phyloP scores from a whole-genome alignment of 2,888 invertebrate genomes.

The Euplexia lucipara region DNA sequence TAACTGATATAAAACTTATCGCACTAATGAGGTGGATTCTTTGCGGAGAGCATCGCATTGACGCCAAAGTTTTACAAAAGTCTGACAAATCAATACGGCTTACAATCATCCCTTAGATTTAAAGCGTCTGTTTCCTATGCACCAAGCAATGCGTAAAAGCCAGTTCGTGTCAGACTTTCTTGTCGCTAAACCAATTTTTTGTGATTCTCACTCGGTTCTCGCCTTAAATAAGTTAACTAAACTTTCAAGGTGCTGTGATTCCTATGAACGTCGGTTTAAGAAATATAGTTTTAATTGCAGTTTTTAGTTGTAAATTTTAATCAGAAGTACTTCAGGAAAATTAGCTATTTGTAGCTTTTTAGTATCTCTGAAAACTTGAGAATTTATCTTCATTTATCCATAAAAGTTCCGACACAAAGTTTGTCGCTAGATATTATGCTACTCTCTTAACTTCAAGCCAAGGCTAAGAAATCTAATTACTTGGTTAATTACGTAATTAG shows the following conservation, averaged over 20 bases:
- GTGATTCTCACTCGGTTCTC: constrained; percentile 11
- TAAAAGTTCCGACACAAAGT: constrained; percentile 1
- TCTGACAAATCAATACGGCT: constrained; percentile 14
- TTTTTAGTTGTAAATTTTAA: background rate
- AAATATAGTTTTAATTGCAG: constrained; percentile 9
- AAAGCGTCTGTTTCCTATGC: constrained; percentile 1
- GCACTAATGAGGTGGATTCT: constrained; percentile 14
- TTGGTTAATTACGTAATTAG: constrained; percentile 14
- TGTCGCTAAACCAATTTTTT: constrained; percentile 24
- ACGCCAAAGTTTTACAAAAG: constrained; percentile 29
- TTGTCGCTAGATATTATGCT: background rate
- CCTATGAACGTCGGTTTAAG: background rate
- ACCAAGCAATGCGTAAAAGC: constrained; percentile 5
- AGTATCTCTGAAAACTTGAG: no score
- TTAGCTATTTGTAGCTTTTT: background rate
- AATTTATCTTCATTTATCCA: background rate
- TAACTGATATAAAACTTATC: constrained; percentile 1
- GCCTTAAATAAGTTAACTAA: constrained; percentile 9
- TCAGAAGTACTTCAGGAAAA: background rate
- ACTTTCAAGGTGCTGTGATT: constrained; percentile 10
- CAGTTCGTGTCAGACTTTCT: constrained; percentile 2
- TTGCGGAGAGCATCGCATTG: background rate
- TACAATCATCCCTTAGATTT: background rate
- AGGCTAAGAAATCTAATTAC: constrained; percentile 25
- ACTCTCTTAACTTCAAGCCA: background rate